Base-by-base conservation (phyloP, 2,113 vertebrate genomes). In the Pontoporia blainvillei region DNA sequence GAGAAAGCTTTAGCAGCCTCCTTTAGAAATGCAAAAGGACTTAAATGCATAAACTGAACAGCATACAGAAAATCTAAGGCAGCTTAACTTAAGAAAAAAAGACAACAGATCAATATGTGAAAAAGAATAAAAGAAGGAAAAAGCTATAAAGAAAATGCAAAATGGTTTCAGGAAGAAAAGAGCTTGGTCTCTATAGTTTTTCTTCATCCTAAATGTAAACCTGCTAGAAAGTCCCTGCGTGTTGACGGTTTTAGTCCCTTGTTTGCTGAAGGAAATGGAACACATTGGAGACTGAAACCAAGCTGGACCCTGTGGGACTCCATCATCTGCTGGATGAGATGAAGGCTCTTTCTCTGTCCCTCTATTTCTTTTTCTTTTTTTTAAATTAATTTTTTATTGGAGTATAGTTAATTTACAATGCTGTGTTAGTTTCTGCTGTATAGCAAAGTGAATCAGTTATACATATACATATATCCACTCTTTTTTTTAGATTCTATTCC, bases 81-180 rank as follows among this genome's bases (percentile, higher is more conserved):
- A 99, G 99, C 96, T 99, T 72, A 99, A 99, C 97, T 99, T 99
- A 99, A 67, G 99, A 99, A 97, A 99, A 64, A 95, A 93, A 98
- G 85, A 86, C 98, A 99, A 97, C 99, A 99, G 95, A 99, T 99
- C 1, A 99, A 99, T 4, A 98, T 97, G n/a, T 99, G 98, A 99
- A 99, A 99, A 36, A 99, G 97, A 29, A 99, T 99, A 98, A 98
- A 99, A 54, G 98, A 98, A 94, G 99, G 99, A 8, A 99, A 98
- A 96, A 99, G 99, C 94, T 98, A 97, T 90, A 99, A 98, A 98
- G 98, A 98, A 97, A 96, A 96, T 18, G 21, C 97, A 27, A 98
- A 97, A 59, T 34, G 95, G 8, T 91, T 92, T 78, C 98, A 98
- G 94, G 98, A 99, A 98, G 97, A 92, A 97, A 93, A 73, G 31